Evolutionary conservation across 2,888 invertebrate species (phyloP).

Genomic region (Philereme vetulata): DNA sequence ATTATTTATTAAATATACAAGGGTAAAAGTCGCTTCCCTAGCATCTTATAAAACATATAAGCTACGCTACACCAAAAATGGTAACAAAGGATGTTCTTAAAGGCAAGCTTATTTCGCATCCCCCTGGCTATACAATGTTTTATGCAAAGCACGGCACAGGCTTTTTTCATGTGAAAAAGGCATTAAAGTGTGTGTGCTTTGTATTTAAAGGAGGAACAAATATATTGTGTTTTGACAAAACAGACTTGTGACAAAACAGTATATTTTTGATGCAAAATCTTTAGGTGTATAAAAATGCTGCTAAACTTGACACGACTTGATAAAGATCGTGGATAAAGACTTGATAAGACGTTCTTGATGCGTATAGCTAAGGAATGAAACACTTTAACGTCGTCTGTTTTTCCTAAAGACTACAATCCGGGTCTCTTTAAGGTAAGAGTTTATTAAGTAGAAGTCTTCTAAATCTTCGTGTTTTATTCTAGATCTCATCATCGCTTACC

Average conservation of each 20-base stretch:
- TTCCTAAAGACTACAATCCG: too few species aligned
- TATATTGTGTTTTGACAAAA: slow-evolving; percentile 7
- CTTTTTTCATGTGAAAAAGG: slow-evolving; percentile 13
- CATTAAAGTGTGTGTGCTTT: slow-evolving; percentile 8
- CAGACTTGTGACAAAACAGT: background rate
- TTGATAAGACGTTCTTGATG: too few species aligned
- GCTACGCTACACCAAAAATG: slow-evolving; percentile 21
- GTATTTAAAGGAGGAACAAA: slow-evolving; percentile 7
- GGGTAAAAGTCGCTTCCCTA: slow-evolving; percentile 18
- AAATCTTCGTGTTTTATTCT: too few species aligned
- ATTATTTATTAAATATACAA: too few species aligned
- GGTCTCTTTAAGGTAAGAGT: too few species aligned
- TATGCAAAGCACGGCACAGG: slow-evolving; percentile 23
- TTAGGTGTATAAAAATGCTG: too few species aligned
- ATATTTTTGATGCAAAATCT: background rate
- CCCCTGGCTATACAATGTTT: slow-evolving; percentile 18
- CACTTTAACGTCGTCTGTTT: too few species aligned
- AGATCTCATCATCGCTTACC: too few species aligned
- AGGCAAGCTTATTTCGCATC: slow-evolving; percentile 32
- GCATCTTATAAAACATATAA: slow-evolving; percentile 34
- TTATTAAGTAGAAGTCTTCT: too few species aligned
- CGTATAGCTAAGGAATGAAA: too few species aligned
- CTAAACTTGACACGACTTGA: too few species aligned
- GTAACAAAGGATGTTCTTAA: slow-evolving; percentile 30
- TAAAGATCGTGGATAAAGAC: too few species aligned